Conservation (phyloP, 2,888 invertebrate species). For the Tipula helvola region DNA sequence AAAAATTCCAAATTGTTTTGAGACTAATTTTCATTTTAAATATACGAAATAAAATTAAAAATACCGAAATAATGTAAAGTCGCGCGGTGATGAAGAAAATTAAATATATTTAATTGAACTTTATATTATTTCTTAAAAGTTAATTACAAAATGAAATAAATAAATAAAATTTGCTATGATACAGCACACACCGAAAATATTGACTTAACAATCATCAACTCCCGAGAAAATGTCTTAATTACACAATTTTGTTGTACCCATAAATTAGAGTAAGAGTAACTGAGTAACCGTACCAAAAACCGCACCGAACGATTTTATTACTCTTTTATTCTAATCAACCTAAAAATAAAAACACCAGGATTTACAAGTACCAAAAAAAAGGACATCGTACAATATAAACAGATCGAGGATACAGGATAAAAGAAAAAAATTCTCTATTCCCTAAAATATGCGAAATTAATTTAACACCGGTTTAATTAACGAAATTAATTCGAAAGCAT, state of each 20-base stretch:
- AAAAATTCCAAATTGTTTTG: background rate
- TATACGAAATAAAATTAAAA: background rate
- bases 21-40: background rate
- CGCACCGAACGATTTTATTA: background rate
- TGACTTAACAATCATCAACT: background rate
- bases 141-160: background rate
- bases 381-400: background rate
- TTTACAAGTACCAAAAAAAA: background rate
- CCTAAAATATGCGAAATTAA: background rate
- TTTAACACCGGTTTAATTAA: constrained; percentile 4
- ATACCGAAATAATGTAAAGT: background rate
- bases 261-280: background rate
- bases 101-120: constrained; percentile 4
- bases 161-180: background rate
- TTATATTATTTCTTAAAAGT: background rate
- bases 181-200: background rate
- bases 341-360: background rate
- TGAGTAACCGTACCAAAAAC: background rate
- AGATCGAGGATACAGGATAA: background rate
- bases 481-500: background rate
- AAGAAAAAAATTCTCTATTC: background rate
- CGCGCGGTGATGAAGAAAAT: background rate
- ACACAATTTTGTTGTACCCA: background rate
- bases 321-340: background rate
- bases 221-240: background rate